These are phyloP conservation scores for Lynx canadensis DNA, from an alignment of 2,113 vertebrate genomes.

Conservation along the genomic window DNA sequence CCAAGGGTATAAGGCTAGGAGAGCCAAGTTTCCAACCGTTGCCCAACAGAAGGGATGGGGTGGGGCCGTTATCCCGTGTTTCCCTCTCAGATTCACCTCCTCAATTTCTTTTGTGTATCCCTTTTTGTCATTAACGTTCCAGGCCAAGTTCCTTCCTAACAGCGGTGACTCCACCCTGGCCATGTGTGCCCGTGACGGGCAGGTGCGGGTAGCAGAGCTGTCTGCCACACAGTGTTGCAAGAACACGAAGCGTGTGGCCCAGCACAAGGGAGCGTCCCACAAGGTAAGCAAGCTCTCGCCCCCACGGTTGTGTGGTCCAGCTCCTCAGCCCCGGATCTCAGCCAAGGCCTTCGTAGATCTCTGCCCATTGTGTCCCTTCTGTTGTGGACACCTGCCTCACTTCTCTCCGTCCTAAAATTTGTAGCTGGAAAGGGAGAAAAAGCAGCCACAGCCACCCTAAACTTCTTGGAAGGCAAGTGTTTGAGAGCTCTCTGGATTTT, in stretches of 20 bases:
- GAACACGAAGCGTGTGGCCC: conserved; percentile 96
- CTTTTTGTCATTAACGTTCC: neutral
- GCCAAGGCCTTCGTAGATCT: neutral
- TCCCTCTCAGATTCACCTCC: neutral
- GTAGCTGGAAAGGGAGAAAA: neutral
- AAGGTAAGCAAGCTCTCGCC: conserved; percentile 87
- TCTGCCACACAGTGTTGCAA: conserved; percentile 97
- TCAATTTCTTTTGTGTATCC: conserved; percentile 38
- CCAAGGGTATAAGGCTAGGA: neutral
- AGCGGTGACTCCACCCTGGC: conserved; percentile 96
- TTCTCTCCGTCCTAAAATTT: conserved; percentile 31
- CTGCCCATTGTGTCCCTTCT: neutral
- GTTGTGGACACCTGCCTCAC: neutral
- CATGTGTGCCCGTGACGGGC: conserved; percentile 97
- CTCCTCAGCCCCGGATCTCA: neutral
- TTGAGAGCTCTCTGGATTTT: neutral
- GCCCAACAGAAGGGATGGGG: neutral
- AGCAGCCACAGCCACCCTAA: neutral
- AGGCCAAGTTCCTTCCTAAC: conserved; percentile 99
- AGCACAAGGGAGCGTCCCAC: conserved; percentile 97
- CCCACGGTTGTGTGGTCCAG: neutral
- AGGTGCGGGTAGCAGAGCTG: conserved; percentile 95
- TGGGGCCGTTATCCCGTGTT: neutral
- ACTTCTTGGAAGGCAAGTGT: neutral
- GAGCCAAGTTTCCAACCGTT: neutral